Evolutionary conservation across 2,888 invertebrate species (phyloP), one percentile per base, ranked within the genome.

Genomic region (Dicyrtoma fusca): DNA sequence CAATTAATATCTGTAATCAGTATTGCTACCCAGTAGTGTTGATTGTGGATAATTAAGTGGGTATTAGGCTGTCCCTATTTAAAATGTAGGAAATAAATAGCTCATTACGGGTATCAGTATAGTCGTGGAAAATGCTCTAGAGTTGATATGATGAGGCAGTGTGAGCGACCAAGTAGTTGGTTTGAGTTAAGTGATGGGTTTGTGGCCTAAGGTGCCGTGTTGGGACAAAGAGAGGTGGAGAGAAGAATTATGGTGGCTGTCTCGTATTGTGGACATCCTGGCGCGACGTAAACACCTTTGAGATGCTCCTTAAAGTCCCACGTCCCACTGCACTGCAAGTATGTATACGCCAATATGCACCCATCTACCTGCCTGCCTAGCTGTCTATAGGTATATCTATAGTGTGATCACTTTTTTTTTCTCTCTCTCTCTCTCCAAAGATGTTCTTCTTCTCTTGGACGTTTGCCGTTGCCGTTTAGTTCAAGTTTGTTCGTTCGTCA

Each of bases 181-280:
- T 47, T n/a, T 25, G 47, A 42, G 64, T 64, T 69, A 65, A 69
- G 72, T 74, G 74, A 74, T 55, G 64, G 71, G 74, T 74, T 74
- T 63, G 25, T 51, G 71, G 59, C 71, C 23, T 47, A 47, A 51
- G 66, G 66, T 66, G 66, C 64, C 68, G 69, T 65, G 53, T 26
- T 17, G 57, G 63, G 62, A 75, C 59, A 73, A 68, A 68, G 70
- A 34, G 65, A 75, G 75, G 76, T 75, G 76, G 75, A 76, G 74
- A 73, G 71, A 75, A 77, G 79, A 79, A 74, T 77, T 77, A 79
- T 79, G 74, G 75, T 72, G 72, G 73, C 75, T 77, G 79, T 79
- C 79, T 76, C 69, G 74, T 74, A 71, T 65, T 72, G 76, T 79
- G 79, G 79, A 77, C 79, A 77, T 74, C 66, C 74, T 79, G 79